Evolutionary conservation across 2,113 vertebrate species (phyloP), one percentile per base, ranked within the genome.

Genomic region (Lota lota): DNA sequence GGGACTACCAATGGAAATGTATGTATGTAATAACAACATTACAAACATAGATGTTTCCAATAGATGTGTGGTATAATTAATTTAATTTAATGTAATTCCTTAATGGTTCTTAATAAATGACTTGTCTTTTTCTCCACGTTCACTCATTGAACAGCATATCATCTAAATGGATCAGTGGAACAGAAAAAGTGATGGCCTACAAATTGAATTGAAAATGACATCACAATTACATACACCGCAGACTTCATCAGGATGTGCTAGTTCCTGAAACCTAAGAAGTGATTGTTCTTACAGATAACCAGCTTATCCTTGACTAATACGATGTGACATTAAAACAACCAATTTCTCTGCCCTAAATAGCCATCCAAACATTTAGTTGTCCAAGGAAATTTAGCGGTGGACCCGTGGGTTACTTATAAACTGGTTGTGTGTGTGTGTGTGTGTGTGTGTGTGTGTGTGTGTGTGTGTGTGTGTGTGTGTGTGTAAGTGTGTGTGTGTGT

Each of bases 141-240:
- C 28, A 6, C 28, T 33, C 28, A 33, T 33, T 33, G 28, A 33
- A 33, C 28, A n/a, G n/a, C n/a, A n/a, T n/a, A n/a, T n/a, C n/a
- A n/a, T n/a, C n/a, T n/a, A n/a, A n/a, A n/a, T n/a, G 28, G 28
- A 92, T 5, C 56, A 87, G 84, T 89, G 92, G 89, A 84, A 81
- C 70, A 67, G 12, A 47, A 47, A 10, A 47, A 47, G 40, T 47
- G 40, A 14, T 47, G 40, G 40, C 10, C 7, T 47, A 47, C 40
- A 47, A 33, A 47, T 12, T 47, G 8, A 47, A 47, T 47, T 11
- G 10, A 47, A 47, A 47, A 47, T 47, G 6, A 47, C 7, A 11
- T 47, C 40, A 47, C 40, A 1, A 47, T 47, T 47, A 47, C 40
- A 47, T 47, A 14, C 1, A 47, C 7, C 40, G 40, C 40, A 14